Evolutionary conservation across 2,113 vertebrate species (phyloP).

Genomic region (Aspidoscelis tigris): DNA sequence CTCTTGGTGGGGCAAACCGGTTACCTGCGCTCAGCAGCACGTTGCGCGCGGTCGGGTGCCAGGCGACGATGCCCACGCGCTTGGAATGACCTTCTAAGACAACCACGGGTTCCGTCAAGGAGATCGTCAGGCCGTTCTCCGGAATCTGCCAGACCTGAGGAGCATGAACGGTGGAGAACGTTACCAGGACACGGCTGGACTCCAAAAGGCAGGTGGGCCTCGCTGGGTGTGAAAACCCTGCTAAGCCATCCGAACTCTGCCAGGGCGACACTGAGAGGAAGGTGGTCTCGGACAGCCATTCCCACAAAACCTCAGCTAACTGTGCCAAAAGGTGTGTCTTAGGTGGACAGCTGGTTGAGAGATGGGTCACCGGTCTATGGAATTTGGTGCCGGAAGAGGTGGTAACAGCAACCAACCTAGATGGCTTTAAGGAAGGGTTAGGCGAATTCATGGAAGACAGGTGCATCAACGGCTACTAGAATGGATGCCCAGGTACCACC

Average conservation of each 20-base stretch:
- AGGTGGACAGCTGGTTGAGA: neutral
- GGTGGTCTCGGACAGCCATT: neutral
- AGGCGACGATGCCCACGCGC: slow-evolving; percentile 93
- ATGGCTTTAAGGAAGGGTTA: too few relatives aligned
- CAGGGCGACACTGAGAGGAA: too few relatives aligned
- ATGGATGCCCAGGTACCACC: too few relatives aligned
- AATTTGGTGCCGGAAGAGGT: too few relatives aligned
- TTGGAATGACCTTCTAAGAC: slow-evolving; percentile 95
- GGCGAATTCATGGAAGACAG: too few relatives aligned
- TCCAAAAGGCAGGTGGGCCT: neutral
- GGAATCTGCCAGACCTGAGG: slow-evolving; percentile 96
- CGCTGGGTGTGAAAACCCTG: too few relatives aligned
- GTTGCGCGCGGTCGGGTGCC: slow-evolving; percentile 95
- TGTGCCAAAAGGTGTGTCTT: too few relatives aligned
- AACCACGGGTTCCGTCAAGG: slow-evolving; percentile 90
- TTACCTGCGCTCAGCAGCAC: slow-evolving; percentile 94
- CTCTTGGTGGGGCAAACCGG: too few relatives aligned
- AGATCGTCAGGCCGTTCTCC: slow-evolving; percentile 90
- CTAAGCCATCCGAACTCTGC: neutral
- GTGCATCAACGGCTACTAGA: too few relatives aligned
- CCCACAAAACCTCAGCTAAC: too few relatives aligned
- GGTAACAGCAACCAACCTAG: too few relatives aligned
- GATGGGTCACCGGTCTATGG: too few relatives aligned
- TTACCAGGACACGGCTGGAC: neutral
- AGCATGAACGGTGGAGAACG: slow-evolving; percentile 15